Conservation (phyloP, 1,140 invertebrate genomes). For the Aethina tumida region DNA sequence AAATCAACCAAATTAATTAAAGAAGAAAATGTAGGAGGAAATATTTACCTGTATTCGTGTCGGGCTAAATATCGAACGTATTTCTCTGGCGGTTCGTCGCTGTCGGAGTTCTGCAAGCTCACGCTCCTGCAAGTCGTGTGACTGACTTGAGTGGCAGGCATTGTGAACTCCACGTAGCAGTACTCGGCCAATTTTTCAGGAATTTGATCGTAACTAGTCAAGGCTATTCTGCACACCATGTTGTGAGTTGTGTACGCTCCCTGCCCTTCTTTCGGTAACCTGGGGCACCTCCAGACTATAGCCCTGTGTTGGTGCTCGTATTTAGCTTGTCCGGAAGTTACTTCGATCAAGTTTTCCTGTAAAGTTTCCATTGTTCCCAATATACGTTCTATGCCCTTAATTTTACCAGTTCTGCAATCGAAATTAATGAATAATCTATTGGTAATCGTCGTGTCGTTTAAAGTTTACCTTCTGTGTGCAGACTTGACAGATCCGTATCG, state of each 20-base stretch:
- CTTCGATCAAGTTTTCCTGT: constrained; percentile 92
- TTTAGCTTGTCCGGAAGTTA: constrained; percentile 95
- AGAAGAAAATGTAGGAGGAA: background rate
- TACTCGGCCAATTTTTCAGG: constrained; percentile 83
- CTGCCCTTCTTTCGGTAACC: constrained; percentile 94
- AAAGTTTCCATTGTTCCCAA: constrained; percentile 85
- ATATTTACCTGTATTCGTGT: constrained; percentile 82
- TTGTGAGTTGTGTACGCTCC: constrained; percentile 95
- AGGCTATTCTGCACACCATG: constrained; percentile 82
- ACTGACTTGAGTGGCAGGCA: constrained; percentile 95
- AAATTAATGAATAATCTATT: constrained; percentile 1
- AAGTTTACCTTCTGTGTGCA: constrained; percentile 64
- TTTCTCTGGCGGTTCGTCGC: constrained; percentile 93
- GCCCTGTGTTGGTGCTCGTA: constrained; percentile 97
- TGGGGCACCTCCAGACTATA: constrained; percentile 95
- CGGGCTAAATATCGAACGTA: constrained; percentile 95
- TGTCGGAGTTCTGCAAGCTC: constrained; percentile 79
- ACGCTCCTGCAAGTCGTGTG: constrained; percentile 95
- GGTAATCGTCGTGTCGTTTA: background rate
- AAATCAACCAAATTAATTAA: background rate
- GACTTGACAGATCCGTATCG: constrained; percentile 98
- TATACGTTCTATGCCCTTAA: constrained; percentile 89
- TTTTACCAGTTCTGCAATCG: constrained; percentile 67
- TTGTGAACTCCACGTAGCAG: constrained; percentile 93
- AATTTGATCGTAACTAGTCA: constrained; percentile 95